Evolutionary conservation across 53 echinoderm and acorn worm species (phyloP), one percentile per base, ranked within the genome.

Genomic region (Apostichopus leukothele): DNA sequence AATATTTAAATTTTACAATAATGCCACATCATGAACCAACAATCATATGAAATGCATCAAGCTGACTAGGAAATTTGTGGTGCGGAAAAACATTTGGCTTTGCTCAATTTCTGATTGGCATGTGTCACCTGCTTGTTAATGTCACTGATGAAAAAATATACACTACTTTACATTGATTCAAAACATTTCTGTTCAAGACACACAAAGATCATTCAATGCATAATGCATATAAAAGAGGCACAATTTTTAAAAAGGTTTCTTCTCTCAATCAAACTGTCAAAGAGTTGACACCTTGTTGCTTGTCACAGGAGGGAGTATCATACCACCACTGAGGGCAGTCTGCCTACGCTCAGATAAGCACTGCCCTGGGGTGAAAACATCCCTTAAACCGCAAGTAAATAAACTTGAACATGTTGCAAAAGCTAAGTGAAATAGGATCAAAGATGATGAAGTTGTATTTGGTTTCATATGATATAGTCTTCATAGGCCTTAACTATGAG

Each of bases 391-490:
- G 18, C 6, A 19, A 71, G 71, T 16, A 71, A 71, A 71, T 18
- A 71, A 71, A 71, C 13, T 71, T 18, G 71, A 71, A 71, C 18
- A 71, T 71, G 71, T 71, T 71, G 71, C 71, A 14, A 71, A 71
- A 4, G 1, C 20, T 71, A 16, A 71, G 18, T 19, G 6, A 3
- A 71, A 71, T 71, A 18, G 18, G 71, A 71, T 71, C 71, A 71
- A 19, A 71, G 71, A 71, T 71, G 71, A 71, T 18, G 11, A 16
- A 16, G 12, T 63, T 63, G 11, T 63, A 63, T 63, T 63, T 71
- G 20, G 71, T 71, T 71, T 71, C 20, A 2, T 71, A 71, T n/a
- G 1, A 71, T n/a, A 71, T 71, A 71, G 71, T n/a, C 18, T 71
- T 19, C 71, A 71, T 71, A 71, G 20, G 16, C 71, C 18, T 16